These are phyloP conservation scores for Choloepus hoffmanni DNA, from an alignment of 2,113 vertebrate species.

Conservation along the genomic window DNA sequence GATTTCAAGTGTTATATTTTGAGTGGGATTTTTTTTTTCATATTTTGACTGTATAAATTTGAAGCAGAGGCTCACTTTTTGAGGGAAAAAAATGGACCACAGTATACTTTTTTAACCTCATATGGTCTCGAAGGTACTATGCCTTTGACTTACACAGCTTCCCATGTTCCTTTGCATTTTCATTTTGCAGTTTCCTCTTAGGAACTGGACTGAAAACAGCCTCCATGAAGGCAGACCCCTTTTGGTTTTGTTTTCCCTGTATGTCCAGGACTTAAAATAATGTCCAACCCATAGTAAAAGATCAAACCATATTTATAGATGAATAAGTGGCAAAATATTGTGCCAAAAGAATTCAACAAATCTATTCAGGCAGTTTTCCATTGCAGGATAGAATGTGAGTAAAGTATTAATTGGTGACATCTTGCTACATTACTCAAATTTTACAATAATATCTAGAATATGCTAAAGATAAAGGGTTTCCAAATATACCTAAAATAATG, in stretches of 20 bases:
- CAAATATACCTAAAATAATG: neutral
- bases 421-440: neutral
- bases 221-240: neutral
- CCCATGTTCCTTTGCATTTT: neutral
- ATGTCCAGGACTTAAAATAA: neutral
- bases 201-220: neutral
- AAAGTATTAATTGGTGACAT: constrained; percentile 8
- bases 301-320: neutral
- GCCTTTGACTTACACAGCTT: neutral
- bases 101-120: neutral
- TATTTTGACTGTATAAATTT: neutral
- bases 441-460: neutral
- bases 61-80: neutral
- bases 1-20: neutral
- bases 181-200: neutral
- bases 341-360: neutral
- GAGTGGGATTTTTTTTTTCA: neutral
- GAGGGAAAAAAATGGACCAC: neutral
- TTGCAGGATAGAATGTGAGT: neutral
- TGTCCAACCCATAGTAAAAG: neutral
- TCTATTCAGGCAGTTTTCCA: neutral
- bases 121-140: neutral
- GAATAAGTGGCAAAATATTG: neutral
- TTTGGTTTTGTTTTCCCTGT: neutral
- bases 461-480: neutral